These are phyloP conservation scores for Natator depressus DNA, from an alignment of 2,113 vertebrate species.

Conservation along the genomic window DNA sequence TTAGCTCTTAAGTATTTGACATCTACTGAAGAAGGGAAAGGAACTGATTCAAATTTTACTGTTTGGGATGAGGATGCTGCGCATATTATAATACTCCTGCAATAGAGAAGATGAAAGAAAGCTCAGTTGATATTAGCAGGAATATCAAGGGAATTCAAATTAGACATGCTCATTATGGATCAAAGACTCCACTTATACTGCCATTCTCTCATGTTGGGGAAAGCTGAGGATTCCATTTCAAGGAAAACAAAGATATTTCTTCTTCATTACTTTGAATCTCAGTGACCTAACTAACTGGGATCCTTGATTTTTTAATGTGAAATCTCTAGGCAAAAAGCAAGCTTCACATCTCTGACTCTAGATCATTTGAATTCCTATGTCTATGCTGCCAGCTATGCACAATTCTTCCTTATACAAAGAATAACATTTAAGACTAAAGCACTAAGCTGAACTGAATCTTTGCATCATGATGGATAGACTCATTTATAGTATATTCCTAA, in stretches of 20 bases:
- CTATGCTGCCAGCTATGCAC: conserved; percentile 4
- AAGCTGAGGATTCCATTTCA: background rate
- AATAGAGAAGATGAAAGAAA: conserved; percentile 16
- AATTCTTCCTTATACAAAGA: background rate
- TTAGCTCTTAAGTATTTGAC: background rate
- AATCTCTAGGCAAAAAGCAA: background rate
- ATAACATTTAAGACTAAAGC: background rate
- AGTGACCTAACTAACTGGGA: conserved; percentile 10
- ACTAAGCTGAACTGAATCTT: background rate
- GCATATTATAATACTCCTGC: conserved; percentile 1
- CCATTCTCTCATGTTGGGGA: background rate
- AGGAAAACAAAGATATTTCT: conserved; percentile 26
- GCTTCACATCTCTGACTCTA: background rate
- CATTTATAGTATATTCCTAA: conserved; percentile 9
- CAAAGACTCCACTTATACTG: conserved; percentile 38
- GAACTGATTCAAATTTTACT: background rate
- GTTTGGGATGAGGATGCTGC: background rate
- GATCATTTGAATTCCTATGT: background rate
- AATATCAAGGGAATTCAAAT: conserved; percentile 61
- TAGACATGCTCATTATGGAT: conserved; percentile 48
- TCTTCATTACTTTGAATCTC: conserved; percentile 17
- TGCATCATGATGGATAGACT: background rate
- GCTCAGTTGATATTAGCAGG: background rate
- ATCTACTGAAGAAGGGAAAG: conserved; percentile 9
- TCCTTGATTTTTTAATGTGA: conserved; percentile 21